A percentile compares a stretch with the other conserved stretches of the same genome.
Evolutionary conservation across 2,113 vertebrate species (phyloP).

Genomic region (Asarcornis scutulata): DNA sequence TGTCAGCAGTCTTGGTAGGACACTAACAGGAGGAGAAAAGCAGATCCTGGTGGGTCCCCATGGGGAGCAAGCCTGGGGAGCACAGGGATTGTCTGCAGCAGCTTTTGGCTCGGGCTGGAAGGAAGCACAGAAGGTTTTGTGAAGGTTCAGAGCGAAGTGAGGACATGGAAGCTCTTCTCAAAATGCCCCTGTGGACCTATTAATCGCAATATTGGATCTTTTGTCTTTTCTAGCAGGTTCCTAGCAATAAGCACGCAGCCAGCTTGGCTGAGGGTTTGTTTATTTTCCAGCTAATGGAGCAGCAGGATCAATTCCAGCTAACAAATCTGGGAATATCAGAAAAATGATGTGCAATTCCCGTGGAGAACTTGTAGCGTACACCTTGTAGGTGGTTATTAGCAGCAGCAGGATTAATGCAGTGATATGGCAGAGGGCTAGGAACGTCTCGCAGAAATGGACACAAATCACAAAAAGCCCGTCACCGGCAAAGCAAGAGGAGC

Average conservation of each 20-base stretch:
- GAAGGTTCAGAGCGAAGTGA: neutral
- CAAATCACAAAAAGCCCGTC: rapidly evolving
- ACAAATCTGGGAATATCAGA: neutral
- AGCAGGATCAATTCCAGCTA: conserved; percentile 31
- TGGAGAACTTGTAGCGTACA: neutral
- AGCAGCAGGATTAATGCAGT: neutral
- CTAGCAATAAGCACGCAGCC: neutral
- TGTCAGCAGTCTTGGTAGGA: neutral
- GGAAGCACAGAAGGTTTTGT: neutral
- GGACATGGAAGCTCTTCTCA: neutral
- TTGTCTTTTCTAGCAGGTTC: conserved; percentile 18
- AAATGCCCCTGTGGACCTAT: neutral
- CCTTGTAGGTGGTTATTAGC: neutral
- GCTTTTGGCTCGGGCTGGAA: neutral
- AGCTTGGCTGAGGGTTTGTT: conserved; percentile 47
- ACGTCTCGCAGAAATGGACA: rapidly evolving
- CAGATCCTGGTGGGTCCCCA: neutral
- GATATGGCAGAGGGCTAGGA: neutral
- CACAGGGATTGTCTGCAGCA: rapidly evolving
- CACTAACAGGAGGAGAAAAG: neutral
- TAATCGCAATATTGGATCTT: conserved; percentile 32
- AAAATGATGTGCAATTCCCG: neutral
- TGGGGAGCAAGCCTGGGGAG: neutral
- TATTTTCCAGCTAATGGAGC: conserved; percentile 54
- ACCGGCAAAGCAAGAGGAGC: neutral